These are phyloP conservation scores for Trachemys scripta DNA, from an alignment of 2,113 vertebrate genomes.

Conservation along the genomic window DNA sequence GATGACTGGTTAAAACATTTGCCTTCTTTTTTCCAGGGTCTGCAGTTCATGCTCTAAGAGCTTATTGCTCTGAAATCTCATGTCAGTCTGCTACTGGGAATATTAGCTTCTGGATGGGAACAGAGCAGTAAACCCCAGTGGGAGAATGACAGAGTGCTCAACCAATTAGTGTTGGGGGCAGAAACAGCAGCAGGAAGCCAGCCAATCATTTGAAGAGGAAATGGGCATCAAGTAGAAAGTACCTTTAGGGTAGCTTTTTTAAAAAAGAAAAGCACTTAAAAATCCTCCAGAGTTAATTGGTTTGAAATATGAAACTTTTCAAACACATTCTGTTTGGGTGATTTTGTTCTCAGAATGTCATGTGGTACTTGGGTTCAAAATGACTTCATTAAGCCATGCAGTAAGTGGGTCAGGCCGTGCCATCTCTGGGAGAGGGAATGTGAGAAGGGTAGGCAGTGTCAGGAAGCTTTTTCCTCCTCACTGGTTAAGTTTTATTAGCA, in stretches of 20 bases:
- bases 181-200: not conserved
- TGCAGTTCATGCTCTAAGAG: not conserved
- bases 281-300: not conserved
- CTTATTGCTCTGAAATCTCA: not conserved
- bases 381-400: not conserved
- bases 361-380: not conserved
- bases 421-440: not conserved
- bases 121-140: not conserved
- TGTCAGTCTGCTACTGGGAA: not conserved
- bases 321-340: not conserved
- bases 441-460: conserved; percentile 14
- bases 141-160: not conserved
- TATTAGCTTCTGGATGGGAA: not conserved
- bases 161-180: not conserved
- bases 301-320: not conserved
- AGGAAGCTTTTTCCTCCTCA: conserved; percentile 11
- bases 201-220: not conserved
- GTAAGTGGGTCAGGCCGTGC: not conserved
- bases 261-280: not conserved
- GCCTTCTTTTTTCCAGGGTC: not conserved
- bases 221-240: not conserved
- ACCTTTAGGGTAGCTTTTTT: not conserved
- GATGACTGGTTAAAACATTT: not conserved
- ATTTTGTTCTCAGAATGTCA: not conserved
- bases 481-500: conserved; percentile 58